Base-by-base conservation (phyloP, 2,797 vertebrate species). In the Tenualosa thibaudeaui region DNA sequence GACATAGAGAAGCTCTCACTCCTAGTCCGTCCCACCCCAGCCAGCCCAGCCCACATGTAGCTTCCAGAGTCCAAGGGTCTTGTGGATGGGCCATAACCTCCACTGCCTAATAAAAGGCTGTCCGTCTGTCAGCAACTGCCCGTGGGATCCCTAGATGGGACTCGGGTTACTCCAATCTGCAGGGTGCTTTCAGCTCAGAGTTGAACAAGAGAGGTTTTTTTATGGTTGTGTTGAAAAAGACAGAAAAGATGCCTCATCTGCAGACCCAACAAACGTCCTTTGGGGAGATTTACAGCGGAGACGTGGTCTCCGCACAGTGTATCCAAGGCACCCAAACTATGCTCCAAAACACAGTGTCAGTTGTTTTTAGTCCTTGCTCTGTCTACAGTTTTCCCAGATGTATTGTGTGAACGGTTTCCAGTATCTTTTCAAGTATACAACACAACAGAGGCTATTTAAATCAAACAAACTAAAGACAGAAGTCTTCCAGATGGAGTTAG, bases 141-240 rank as follows among this genome's bases (percentile, higher is more conserved):
- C 40, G 17, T 19, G 71, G 58, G 71, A 78, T 43, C 71, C 22
- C 17, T 19, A 17, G 40, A 46, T 43, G 68, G 22, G 71, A 78
- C 71, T 78, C 71, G 46, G 37, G 46, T 78, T 78, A 78, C 71
- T 43, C 71, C 17, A 40, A 78, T 78, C 71, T 78, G 40, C 37
- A 78, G 17, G 37, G 46, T 43, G 5, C 71, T 22, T 43, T 78
- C 37, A 40, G 37, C 15, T 43, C 0, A 3, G 15, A 75, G 68
- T 15, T 22, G 15, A 78, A 78, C 26, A 71, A 15, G 31, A 37
- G 65, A 5, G 65, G 60, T 3, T 24, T 71, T 68, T 71, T 71
- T 37, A 68, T 13, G 24, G 71, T 78, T 78, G 71, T 40, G 40
- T 78, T 78, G 71, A 78, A 78, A 75, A 78, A 46, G 37, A 46